Evolutionary conservation across 2,888 invertebrate genomes (phyloP), one percentile per base, ranked within the genome.

Genomic region (Tolmerus cingulatus): DNA sequence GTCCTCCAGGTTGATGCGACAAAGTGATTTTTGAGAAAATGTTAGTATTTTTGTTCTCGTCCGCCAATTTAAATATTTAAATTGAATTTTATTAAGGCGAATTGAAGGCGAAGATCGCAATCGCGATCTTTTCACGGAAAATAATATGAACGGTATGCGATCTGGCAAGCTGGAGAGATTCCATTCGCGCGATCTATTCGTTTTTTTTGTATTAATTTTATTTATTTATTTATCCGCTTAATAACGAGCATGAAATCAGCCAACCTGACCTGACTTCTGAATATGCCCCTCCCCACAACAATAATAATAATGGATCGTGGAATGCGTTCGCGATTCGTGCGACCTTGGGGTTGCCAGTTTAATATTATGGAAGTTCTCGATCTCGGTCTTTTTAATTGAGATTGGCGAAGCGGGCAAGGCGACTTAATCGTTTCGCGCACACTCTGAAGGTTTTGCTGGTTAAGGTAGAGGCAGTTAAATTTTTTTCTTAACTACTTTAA

Each of bases 301-400:
- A 23, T 30, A n/a, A 51, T 37, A 86, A 51, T 23, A 74, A 51
- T 78, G 74, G 19, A 57, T 78, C 57, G 77, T 78, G 55, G 78
- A 86, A 78, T 77, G 86, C 46, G 43, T 86, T 55, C 76, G 77
- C 51, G 51, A 51, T 85, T 55, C 55, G 55, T 51, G 34, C 78
- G 86, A 78, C 86, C 86, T 86, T 86, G 86, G 86, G 57, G 86
- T 86, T 86, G 86, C 86, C 86, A 85, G 85, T 85, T 85, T 85
- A 19, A 30, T 85, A 74, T 85, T 85, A 74, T 40, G n/a, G 34
- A 34, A 34, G 76, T 76, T 66, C 66, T 66, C 46, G 16, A 9
- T 66, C 66, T 66, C 79, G 34, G 19, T 76, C 19, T 74, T 74
- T 16, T 74, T 34, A n/a, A 37, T 76, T 40, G 37, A 27, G 27